Evolutionary conservation across 2,797 vertebrate species (phyloP).

Genomic region (Sebastes kiyomatsui): DNA sequence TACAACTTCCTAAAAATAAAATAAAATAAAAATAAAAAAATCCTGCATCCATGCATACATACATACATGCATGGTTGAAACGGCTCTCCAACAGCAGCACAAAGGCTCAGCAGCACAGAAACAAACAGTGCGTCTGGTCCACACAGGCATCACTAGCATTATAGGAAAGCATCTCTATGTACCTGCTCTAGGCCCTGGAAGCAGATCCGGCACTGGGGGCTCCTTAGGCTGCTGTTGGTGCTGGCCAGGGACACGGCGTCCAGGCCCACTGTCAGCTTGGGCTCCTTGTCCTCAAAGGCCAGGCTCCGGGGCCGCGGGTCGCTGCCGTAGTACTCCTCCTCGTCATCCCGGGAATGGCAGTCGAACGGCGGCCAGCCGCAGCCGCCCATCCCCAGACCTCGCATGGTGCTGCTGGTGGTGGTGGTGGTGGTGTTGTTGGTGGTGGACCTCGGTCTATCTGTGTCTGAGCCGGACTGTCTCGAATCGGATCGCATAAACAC

Average conservation of each 20-base stretch:
- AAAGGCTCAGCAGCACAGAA: conserved; percentile 21
- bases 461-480: conserved; percentile 87
- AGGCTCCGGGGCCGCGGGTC: conserved; percentile 87
- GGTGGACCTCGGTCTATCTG: conserved; percentile 77
- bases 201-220: conserved; percentile 94
- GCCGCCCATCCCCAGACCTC: conserved; percentile 86
- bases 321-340: conserved; percentile 93
- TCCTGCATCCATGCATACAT: background rate
- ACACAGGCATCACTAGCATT: conserved; percentile 11
- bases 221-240: conserved; percentile 89
- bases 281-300: conserved; percentile 88
- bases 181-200: conserved; percentile 96
- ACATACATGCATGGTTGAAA: background rate
- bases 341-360: conserved; percentile 90
- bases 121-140: conserved; percentile 9
- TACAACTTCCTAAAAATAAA: background rate
- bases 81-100: background rate
- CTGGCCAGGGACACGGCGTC: conserved; percentile 91
- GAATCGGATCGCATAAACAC: conserved; percentile 93
- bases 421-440: background rate
- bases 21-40: background rate
- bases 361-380: conserved; percentile 94
- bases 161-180: conserved; percentile 6
- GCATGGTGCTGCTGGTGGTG: conserved; percentile 67
- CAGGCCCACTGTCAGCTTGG: conserved; percentile 84